Conservation (phyloP, 2,113 vertebrate species). For the Protobothrops mucrosquamatus region DNA sequence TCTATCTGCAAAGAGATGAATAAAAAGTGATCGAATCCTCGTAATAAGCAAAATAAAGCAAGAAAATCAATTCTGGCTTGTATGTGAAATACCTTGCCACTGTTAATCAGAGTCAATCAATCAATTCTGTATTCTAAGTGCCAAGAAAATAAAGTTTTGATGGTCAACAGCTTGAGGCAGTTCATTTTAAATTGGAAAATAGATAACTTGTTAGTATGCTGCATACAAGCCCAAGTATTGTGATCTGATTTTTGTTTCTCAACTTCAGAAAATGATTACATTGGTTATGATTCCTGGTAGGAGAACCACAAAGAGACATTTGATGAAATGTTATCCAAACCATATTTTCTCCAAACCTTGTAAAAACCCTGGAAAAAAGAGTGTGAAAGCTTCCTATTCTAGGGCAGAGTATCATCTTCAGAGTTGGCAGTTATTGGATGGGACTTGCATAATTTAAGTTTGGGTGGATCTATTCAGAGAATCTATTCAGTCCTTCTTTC, state of each 20-base stretch:
- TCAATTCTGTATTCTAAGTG: not conserved
- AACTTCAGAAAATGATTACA: not conserved
- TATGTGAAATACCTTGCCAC: conserved; percentile 3
- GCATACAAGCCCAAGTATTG: not conserved
- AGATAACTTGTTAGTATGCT: not conserved
- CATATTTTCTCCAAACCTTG: not conserved
- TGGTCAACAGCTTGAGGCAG: not conserved
- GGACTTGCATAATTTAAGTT: not conserved
- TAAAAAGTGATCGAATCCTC: conserved; percentile 23
- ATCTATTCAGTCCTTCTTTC: not conserved
- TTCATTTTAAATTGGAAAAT: conserved; percentile 38
- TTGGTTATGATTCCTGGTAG: not conserved
- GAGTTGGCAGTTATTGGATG: not conserved
- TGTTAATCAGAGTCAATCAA: conserved; percentile 24
- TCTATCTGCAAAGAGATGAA: not conserved
- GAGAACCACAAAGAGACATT: not conserved
- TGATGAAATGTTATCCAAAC: not conserved
- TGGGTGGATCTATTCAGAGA: not conserved
- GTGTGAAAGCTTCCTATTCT: not conserved
- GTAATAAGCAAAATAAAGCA: conserved; percentile 1
- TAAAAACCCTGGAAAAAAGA: not conserved
- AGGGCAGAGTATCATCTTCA: not conserved
- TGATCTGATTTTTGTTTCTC: not conserved
- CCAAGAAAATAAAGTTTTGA: conserved; percentile 33
- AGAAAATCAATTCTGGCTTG: conserved; percentile 14